Evolutionary conservation across 2,797 vertebrate genomes (phyloP).

Genomic region (Margarornis squamiger): DNA sequence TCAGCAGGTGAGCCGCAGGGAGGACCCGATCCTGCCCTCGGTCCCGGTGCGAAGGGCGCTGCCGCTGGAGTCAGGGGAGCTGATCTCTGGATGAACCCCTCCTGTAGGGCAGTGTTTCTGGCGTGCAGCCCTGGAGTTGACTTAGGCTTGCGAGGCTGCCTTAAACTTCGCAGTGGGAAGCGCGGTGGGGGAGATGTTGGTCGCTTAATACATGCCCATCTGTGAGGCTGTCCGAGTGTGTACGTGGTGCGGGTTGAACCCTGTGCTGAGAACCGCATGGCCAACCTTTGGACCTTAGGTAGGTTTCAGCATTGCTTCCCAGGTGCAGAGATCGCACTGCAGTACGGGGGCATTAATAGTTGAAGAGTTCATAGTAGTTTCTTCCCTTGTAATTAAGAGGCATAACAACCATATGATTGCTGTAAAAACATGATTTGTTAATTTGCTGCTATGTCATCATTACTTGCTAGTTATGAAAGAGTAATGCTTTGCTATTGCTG

Average conservation of each 20-base stretch:
- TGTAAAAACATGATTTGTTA: conserved; percentile 8
- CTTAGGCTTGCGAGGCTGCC: background rate
- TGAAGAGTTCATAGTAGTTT: background rate
- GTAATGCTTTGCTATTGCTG: background rate
- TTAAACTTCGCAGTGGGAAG: background rate
- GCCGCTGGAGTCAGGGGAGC: background rate
- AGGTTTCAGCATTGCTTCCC: background rate
- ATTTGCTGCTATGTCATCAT: background rate
- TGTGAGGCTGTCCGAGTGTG: background rate
- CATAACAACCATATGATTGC: background rate
- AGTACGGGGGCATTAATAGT: background rate
- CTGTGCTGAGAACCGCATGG: background rate
- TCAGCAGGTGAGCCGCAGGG: background rate
- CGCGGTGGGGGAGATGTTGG: background rate
- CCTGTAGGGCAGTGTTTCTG: too few relatives aligned
- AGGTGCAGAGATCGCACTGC: background rate
- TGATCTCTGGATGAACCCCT: too few relatives aligned
- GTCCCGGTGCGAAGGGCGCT: accelerated
- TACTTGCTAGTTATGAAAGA: background rate
- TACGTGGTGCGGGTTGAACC: background rate
- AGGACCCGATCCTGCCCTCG: background rate
- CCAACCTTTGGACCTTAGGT: background rate
- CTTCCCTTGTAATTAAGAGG: conserved; percentile 8
- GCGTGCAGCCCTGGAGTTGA: too few relatives aligned
- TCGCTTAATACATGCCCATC: background rate